Conservation (phyloP, 2,113 vertebrate species). For the Oncorhynchus kisutch region DNA sequence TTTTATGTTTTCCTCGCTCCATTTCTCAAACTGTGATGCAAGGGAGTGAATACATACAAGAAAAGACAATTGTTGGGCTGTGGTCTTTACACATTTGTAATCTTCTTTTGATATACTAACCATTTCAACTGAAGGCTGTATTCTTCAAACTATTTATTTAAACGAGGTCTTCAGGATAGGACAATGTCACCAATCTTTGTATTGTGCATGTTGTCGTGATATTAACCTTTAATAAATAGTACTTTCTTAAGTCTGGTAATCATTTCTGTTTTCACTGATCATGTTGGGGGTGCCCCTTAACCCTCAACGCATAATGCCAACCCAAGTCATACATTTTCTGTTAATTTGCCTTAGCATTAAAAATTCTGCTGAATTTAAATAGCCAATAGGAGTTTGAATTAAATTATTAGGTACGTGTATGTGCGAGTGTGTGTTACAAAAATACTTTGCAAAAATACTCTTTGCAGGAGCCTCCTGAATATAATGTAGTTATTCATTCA, state of each 20-base stretch:
- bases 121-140: constrained; percentile 29
- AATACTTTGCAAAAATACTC: background rate
- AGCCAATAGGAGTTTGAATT: background rate
- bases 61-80: constrained; percentile 1
- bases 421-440: background rate
- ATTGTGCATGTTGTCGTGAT: constrained; percentile 30
- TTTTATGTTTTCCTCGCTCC: too few relatives aligned
- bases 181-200: constrained; percentile 33
- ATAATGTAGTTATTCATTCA: background rate
- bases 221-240: constrained; percentile 56
- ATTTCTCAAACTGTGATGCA: background rate
- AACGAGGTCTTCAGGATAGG: constrained; percentile 45
- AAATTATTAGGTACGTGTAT: background rate
- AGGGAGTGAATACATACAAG: constrained; percentile 3
- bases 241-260: constrained; percentile 13
- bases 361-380: background rate
- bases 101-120: constrained; percentile 46
- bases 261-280: background rate
- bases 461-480: background rate
- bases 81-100: background rate
- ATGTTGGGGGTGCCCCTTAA: background rate
- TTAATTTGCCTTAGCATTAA: background rate
- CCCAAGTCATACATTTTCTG: background rate
- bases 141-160: constrained; percentile 63
- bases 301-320: background rate